Evolutionary conservation across 2,113 vertebrate species (phyloP), one percentile per base, ranked within the genome.

Genomic region (Sylvia atricapilla): DNA sequence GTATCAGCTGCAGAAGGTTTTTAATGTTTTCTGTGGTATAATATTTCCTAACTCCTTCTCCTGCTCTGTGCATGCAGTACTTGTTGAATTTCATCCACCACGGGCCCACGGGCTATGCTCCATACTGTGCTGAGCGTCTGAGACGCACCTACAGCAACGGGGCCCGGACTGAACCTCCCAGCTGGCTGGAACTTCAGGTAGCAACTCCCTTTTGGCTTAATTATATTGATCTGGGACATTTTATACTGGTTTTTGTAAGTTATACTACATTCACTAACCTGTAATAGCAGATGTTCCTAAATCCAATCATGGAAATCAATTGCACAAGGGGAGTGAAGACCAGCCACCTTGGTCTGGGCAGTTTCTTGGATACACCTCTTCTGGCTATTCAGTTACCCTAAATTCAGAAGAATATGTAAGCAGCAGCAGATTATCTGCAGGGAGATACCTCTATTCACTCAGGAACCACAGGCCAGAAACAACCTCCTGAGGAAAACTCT

Each of bases 141-240:
- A 96, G 94, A 35, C 98, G 99, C 24, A 99, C 99, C 3, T 95
- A 96, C 10, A 81, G 95, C 89, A 99, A 99, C 0, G 99, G 99
- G 49, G 97, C 98, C 6, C 98, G 99, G 19, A 97, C 89, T 15
- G 99, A 99, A 89, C 99, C 99, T 21, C 99, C 99, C 0, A 98
- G 98, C 93, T 99, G 98, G 98, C 95, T 99, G 88, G 99, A 99
- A 97, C 98, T 99, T 31, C 99, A 99, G 98, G 99, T 99, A 96
- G 21, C 59, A 35, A 9, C 53, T 82, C 50, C 41, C 24, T 76
- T 84, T 50, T 68, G 46, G 14, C 35, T 83, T n/a, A 27, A 15
- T 44, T 67, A 11, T 25, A 47, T 67, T 50, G 6, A 70, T 50
- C 47, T 46, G n/a, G 39, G 47, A 25, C 11, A 50, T 75, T 80